Percentiles rank a stretch among this genome's conserved stretches.
These are phyloP conservation scores for Ctenopoma kingsleyae DNA, from an alignment of 2,797 vertebrate genomes.

Conservation along the genomic window DNA sequence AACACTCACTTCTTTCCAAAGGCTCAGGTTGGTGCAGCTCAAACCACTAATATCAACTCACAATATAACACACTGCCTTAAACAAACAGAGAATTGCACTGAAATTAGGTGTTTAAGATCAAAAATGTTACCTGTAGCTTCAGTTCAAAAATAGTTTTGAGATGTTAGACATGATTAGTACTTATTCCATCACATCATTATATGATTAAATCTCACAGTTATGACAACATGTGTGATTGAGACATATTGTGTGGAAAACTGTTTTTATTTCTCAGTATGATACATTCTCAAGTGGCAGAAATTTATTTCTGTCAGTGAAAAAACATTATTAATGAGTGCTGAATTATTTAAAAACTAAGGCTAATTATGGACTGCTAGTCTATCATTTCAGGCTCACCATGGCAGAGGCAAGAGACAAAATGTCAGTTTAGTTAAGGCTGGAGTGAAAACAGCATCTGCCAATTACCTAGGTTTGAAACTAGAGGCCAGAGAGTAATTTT, in stretches of 20 bases:
- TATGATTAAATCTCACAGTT: not conserved
- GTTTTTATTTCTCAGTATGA: too few species aligned
- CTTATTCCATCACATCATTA: too few species aligned
- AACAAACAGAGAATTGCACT: too few species aligned
- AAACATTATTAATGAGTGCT: not conserved
- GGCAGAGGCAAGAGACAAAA: not conserved
- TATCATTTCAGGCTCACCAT: not conserved
- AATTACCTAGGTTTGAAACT: not conserved
- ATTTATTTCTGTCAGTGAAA: not conserved
- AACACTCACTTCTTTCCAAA: conserved; percentile 11
- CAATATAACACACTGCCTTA: too few species aligned
- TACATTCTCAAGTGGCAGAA: not conserved
- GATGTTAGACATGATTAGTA: too few species aligned
- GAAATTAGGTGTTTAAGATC: too few species aligned
- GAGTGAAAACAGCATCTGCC: not conserved
- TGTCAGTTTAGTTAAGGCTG: not conserved
- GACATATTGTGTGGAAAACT: not conserved
- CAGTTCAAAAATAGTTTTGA: too few species aligned
- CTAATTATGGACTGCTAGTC: not conserved
- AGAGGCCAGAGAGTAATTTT: not conserved
- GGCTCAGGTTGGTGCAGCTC: not conserved
- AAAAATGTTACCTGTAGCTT: too few species aligned
- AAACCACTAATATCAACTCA: too few species aligned
- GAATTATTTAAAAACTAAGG: not conserved
- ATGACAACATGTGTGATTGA: not conserved